Evolutionary conservation across 2,113 vertebrate genomes (phyloP).

Genomic region (Oncorhynchus masou): DNA sequence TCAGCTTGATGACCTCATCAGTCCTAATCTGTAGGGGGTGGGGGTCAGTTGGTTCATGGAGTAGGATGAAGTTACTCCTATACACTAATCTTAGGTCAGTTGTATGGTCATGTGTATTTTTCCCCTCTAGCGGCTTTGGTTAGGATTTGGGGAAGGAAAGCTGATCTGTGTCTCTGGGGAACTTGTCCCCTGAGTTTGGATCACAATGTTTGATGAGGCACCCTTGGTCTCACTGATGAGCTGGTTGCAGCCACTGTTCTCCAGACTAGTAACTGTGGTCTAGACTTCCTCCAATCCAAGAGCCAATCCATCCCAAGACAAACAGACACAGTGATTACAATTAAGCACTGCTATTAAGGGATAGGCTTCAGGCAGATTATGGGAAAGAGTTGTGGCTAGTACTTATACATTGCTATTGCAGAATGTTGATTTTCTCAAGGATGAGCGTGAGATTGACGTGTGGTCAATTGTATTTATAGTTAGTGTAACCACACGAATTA

Average conservation of each 20-base stretch:
- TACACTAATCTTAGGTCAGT: constrained; percentile 63
- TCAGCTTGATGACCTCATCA: neutral
- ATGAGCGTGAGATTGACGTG: constrained; percentile 1
- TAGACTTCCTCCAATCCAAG: constrained; percentile 54
- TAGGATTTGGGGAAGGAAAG: constrained; percentile 62
- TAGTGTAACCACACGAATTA: too few relatives aligned
- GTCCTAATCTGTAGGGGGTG: constrained; percentile 18
- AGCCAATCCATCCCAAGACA: constrained; percentile 64
- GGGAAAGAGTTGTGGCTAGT: constrained; percentile 49
- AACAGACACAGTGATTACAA: constrained; percentile 67
- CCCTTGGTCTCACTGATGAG: constrained; percentile 65
- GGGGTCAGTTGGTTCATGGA: constrained; percentile 55
- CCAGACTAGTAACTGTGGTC: constrained; percentile 62
- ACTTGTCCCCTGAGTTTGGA: constrained; percentile 64
- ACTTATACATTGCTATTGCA: constrained; percentile 38
- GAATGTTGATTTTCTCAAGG: constrained; percentile 44
- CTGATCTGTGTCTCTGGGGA: constrained; percentile 58
- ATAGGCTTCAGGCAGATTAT: constrained; percentile 62
- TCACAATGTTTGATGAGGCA: constrained; percentile 39
- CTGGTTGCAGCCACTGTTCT: constrained; percentile 60
- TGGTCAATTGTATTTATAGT: neutral
- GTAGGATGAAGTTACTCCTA: constrained; percentile 58
- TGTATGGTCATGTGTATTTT: constrained; percentile 61
- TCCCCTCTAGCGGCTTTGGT: constrained; percentile 51
- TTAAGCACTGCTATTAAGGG: constrained; percentile 66